phyloP scores from a whole-genome alignment of 2,113 vertebrate genomes.

The Psophia crepitans region DNA sequence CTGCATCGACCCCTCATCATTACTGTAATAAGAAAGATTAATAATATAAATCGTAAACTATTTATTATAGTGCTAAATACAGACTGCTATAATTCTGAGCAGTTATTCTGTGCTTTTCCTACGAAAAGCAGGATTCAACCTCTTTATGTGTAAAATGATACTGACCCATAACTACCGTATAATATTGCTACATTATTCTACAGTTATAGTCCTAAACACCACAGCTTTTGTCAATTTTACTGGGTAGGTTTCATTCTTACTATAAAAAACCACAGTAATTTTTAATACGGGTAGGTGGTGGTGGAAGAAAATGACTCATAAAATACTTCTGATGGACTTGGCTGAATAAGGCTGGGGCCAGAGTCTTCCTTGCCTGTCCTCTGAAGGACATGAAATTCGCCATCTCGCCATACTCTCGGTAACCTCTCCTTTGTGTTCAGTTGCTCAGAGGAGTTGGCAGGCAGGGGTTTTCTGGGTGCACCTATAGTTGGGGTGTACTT shows the following conservation, averaged over 20 bases:
- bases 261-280: background rate
- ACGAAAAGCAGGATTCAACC: background rate
- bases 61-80: background rate
- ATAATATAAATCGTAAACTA: background rate
- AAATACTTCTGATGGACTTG: background rate
- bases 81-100: background rate
- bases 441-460: background rate
- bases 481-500: background rate
- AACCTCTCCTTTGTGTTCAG: background rate
- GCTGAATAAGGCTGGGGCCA: background rate
- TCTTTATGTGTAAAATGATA: slow-evolving; percentile 3
- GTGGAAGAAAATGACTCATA: background rate
- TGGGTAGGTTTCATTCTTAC: background rate
- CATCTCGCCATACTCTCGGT: background rate
- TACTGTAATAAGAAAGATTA: background rate
- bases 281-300: background rate
- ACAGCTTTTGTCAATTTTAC: background rate
- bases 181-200: background rate
- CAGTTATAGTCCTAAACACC: background rate
- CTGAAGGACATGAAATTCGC: background rate
- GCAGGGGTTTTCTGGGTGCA: background rate
- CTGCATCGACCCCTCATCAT: background rate
- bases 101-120: background rate
- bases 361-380: background rate
- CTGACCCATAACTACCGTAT: background rate